Evolutionary conservation across 2,888 invertebrate species (phyloP).

Genomic region (Leptopilina myrica): DNA sequence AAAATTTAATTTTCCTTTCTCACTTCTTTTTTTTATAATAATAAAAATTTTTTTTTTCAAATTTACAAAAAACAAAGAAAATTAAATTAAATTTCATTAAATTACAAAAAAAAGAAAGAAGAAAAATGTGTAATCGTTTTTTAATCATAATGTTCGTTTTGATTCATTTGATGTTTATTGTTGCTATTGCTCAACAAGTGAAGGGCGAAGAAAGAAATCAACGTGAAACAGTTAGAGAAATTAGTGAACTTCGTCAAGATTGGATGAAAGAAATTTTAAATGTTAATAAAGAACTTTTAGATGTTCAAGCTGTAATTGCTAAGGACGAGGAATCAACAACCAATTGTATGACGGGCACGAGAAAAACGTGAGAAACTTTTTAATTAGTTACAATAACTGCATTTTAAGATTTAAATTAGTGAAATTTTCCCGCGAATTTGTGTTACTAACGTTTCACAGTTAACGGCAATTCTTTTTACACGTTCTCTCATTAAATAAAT

Average conservation of each 20-base stretch:
- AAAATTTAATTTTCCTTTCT: not conserved
- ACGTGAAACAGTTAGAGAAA: constrained; percentile 16
- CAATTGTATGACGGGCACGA: constrained; percentile 48
- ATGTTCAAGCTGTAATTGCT: constrained; percentile 59
- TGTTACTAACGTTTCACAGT: too few species aligned
- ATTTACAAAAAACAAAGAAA: too few species aligned
- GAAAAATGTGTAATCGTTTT: constrained; percentile 9
- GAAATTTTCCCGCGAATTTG: too few species aligned
- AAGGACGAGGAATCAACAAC: constrained; percentile 57
- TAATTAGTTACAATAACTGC: not conserved
- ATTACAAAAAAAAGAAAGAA: not conserved
- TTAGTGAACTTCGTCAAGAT: constrained; percentile 24
- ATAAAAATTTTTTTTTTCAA: too few species aligned
- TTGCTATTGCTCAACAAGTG: not conserved
- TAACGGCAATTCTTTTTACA: too few species aligned
- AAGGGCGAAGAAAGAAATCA: constrained; percentile 20
- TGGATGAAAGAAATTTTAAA: constrained; percentile 56
- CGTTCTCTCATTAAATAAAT: too few species aligned
- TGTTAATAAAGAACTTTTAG: constrained; percentile 49
- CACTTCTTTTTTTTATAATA: not conserved
- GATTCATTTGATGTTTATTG: not conserved
- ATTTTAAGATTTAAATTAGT: not conserved
- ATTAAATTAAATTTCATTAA: too few species aligned
- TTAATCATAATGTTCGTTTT: constrained; percentile 11
- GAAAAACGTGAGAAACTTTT: constrained; percentile 54